These are phyloP conservation scores for Tricholaema leucomelas DNA, from an alignment of 2,113 vertebrate species.

Conservation along the genomic window DNA sequence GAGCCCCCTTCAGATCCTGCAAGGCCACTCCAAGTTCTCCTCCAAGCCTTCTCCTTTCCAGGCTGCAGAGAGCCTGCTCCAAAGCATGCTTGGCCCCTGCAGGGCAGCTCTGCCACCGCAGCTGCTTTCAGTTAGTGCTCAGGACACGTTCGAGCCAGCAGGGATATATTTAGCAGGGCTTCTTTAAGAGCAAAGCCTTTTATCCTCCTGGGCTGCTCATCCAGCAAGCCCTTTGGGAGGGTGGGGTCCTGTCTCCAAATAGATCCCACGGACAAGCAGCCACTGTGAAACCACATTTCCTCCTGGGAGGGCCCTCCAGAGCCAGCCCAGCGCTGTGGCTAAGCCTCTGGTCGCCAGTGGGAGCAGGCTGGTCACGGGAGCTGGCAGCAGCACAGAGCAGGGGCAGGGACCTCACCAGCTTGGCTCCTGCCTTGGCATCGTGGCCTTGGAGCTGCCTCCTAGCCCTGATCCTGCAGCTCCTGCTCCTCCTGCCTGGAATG, in stretches of 20 bases:
- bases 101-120: slow-evolving; percentile 56
- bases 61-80: not conserved
- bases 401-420: not conserved
- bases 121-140: slow-evolving; percentile 73
- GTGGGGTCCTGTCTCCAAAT: slow-evolving; percentile 50
- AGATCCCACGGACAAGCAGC: slow-evolving; percentile 54
- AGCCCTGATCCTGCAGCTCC: not conserved
- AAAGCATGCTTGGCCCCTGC: not conserved
- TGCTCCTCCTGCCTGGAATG: not conserved
- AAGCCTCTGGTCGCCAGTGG: slow-evolving; percentile 16
- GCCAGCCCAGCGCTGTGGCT: not conserved
- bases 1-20: too few species aligned
- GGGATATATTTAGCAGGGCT: slow-evolving; percentile 76
- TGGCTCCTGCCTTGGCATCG: not conserved
- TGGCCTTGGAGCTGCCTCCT: not conserved
- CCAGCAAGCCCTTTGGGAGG: slow-evolving; percentile 42
- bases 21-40: too few species aligned
- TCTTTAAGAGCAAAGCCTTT: slow-evolving; percentile 77
- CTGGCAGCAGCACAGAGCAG: not conserved
- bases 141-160: slow-evolving; percentile 66
- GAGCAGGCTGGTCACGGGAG: slow-evolving; percentile 8
- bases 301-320: slow-evolving; percentile 45
- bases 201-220: slow-evolving; percentile 67
- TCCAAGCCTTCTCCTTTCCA: too few species aligned
- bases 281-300: slow-evolving; percentile 55